Conservation (phyloP, 2,113 vertebrate genomes). For the Carettochelys insculpta region DNA sequence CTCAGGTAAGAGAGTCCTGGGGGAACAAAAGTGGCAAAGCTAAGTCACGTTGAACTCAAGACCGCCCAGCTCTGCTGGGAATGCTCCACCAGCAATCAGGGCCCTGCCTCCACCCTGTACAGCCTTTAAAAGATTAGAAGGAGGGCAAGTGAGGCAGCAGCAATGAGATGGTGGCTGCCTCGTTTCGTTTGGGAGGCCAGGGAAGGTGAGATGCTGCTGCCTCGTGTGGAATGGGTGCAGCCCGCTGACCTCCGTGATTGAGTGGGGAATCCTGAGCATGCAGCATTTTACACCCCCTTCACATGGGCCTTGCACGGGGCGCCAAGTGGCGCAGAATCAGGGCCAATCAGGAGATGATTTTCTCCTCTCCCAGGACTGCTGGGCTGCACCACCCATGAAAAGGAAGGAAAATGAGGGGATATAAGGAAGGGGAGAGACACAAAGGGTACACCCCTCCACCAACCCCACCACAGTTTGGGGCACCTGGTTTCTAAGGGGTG, state of each 20-base stretch:
- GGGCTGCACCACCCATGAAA: background rate
- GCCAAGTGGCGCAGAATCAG: background rate
- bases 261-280: background rate
- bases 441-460: background rate
- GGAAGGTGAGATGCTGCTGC: background rate
- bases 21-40: background rate
- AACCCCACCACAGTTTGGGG: background rate
- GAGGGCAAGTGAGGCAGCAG: background rate
- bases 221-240: accelerated
- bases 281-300: background rate
- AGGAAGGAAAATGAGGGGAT: background rate
- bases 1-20: background rate
- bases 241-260: background rate
- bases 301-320: background rate
- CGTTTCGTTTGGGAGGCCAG: background rate
- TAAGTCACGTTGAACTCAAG: background rate
- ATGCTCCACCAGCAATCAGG: background rate
- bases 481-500: background rate
- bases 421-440: background rate
- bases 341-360: background rate
- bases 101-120: background rate
- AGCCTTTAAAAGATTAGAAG: no score
- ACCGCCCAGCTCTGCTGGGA: background rate
- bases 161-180: background rate
- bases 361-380: background rate